Evolutionary conservation across 2,888 invertebrate species (phyloP), one percentile per base, ranked within the genome.

Genomic region (Elegia similella): DNA sequence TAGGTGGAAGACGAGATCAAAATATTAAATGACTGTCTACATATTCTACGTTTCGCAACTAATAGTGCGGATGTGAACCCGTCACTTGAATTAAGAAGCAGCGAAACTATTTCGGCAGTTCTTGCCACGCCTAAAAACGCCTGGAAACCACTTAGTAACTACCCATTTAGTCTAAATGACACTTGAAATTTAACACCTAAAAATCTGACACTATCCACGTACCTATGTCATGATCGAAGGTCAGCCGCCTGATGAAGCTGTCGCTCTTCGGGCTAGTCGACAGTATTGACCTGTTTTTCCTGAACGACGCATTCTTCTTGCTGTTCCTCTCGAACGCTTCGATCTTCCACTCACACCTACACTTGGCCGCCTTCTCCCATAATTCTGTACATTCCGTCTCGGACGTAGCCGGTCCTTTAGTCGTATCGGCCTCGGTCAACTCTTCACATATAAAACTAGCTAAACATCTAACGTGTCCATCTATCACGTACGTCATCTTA

Each of bases 321-420:
- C 85, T 87, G 43, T 88, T 93, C 66, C 92, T 83, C 71, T 92
- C 77, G 68, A 92, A 85, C 66, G 85, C 67, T 65, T 93, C 85
- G 58, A 92, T 75, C 73, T 93, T 93, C 93, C 94, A 95, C 7
- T 92, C 88, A 72, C 95, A 95, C n/a, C 86, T 69, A 66, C 95
- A 95, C 34, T 92, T 90, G 0, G 85, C 78, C 16, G 94, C 86
- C 7, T 75, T 83, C 17, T 86, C 81, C 95, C 95, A 95, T 6
- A 92, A 84, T 55, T 86, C 87, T 0, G 87, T 75, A 65, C 94
- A 95, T 46, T 93, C 92, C 1, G 80, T 82, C 66, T 95, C 95
- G 0, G 93, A 92, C 57, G 91, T 84, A 0, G 92, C 82, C 6
- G 93, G 92, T 1, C 92, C 90, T 57, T 90, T 91, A 0, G 67